Base-by-base conservation (phyloP, 2,113 vertebrate genomes). In the Misgurnus mizolepis region DNA sequence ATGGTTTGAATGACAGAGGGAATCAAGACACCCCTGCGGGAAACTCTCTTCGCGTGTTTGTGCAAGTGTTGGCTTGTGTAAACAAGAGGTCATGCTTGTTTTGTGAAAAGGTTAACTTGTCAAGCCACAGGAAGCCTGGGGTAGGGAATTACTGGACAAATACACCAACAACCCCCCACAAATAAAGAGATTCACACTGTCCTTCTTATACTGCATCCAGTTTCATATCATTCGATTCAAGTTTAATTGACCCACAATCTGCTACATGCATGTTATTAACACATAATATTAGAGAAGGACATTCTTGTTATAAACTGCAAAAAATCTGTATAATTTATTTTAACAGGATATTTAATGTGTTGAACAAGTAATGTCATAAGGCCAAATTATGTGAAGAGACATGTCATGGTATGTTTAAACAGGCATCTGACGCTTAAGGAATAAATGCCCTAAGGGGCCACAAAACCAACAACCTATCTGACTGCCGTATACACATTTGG, bases 11-110 rank as follows among this genome's bases (percentile, higher is more conserved):
- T 18, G 17, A 62, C 72, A 75, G 47, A 39, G 18, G 6, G 14
- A 10, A 62, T 62, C 8, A n/a, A 0, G 34, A 49, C 15, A 39
- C 14, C 15, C 5, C 27, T 56, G 7, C 8, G 40, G 72, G 56
- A 75, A 75, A 6, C 14, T 3, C 56, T 6, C 53, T 72, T 61
- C 62, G 58, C 45, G 39, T 60, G 71, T 22, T 74, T 62, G 45
- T 6, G 43, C 18, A 43, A 62, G 58, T 49, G 18, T 34, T 58
- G 15, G 71, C 40, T 3, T 62, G 58, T 49, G 27, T 39, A 47
- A 34, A 62, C 72, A 62, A 75, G 8, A 75, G 27, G 56, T 47
- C 72, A 62, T 8, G 3, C 34, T 62, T 62, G 43, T 34, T 75
- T 45, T 41, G 22, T 34, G 43, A 75, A 62, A 73, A 22, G 8